Evolutionary conservation across 1,140 invertebrate genomes (phyloP).

Genomic region (Eriocheir sinensis): DNA sequence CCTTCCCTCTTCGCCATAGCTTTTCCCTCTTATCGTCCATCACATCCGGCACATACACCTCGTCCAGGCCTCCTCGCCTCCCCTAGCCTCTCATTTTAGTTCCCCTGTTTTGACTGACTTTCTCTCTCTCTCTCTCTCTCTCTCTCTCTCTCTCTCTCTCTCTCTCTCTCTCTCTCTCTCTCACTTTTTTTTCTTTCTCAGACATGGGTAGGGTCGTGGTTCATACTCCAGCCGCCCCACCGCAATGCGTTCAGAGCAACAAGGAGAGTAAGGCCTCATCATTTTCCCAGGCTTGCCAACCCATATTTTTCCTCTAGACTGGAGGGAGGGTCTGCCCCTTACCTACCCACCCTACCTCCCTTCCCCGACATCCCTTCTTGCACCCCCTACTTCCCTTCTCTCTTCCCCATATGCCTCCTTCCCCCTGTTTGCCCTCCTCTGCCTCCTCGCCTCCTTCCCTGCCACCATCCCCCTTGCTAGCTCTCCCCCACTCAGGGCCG

Average conservation of each 20-base stretch:
- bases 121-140: too few species aligned
- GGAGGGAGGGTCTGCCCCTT: too few species aligned
- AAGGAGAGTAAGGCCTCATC: slow-evolving; percentile 22
- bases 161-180: too few species aligned
- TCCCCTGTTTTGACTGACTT: not conserved
- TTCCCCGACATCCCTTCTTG: not conserved
- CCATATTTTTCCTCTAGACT: not conserved
- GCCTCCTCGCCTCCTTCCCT: too few species aligned
- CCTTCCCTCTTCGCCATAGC: not conserved
- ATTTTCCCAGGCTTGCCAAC: slow-evolving; percentile 13
- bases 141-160: too few species aligned
- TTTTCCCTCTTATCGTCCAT: not conserved
- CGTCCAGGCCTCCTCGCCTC: not conserved
- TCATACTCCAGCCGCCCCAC: not conserved
- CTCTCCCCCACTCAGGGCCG: not conserved
- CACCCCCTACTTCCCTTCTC: too few species aligned
- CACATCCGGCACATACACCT: not conserved
- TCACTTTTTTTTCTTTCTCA: too few species aligned
- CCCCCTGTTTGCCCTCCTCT: too few species aligned
- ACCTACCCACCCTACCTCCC: too few species aligned
- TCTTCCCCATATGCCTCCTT: too few species aligned
- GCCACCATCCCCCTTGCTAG: too few species aligned
- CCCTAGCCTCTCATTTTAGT: not conserved
- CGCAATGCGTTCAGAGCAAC: not conserved
- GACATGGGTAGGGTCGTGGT: not conserved